phyloP scores from a whole-genome alignment of 1,140 invertebrate species.

The Papilio helenus region DNA sequence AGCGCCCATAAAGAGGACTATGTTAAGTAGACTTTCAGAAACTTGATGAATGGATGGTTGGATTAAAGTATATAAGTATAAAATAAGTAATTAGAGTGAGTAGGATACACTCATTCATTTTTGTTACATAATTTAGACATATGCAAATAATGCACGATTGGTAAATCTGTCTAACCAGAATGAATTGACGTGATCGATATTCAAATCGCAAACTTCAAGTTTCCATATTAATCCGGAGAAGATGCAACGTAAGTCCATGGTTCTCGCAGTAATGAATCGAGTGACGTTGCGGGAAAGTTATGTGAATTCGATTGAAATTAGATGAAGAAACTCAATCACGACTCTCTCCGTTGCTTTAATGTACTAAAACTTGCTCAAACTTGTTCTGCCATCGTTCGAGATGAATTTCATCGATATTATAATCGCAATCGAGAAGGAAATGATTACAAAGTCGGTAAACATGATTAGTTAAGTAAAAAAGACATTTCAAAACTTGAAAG shows the following conservation, averaged over 20 bases:
- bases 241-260: conserved; percentile 30
- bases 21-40: not conserved
- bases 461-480: not conserved
- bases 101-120: too few relatives aligned
- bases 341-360: conserved; percentile 33
- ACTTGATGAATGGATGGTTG: not conserved
- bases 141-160: not conserved
- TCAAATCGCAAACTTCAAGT: conserved; percentile 12
- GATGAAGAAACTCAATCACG: conserved; percentile 40
- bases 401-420: not conserved
- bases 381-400: conserved; percentile 8
- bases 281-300: conserved; percentile 36
- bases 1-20: not conserved
- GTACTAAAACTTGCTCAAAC: not conserved
- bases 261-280: conserved; percentile 31
- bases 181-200: conserved; percentile 15
- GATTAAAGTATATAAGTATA: not conserved
- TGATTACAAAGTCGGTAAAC: not conserved
- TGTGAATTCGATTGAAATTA: conserved; percentile 38
- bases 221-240: conserved; percentile 26
- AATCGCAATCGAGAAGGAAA: not conserved
- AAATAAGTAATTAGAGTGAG: too few relatives aligned
- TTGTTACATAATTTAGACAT: too few relatives aligned
- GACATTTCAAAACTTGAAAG: too few relatives aligned
- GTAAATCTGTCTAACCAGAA: not conserved